phyloP scores from a whole-genome alignment of 2,797 vertebrate species.

The Prionace glauca region DNA sequence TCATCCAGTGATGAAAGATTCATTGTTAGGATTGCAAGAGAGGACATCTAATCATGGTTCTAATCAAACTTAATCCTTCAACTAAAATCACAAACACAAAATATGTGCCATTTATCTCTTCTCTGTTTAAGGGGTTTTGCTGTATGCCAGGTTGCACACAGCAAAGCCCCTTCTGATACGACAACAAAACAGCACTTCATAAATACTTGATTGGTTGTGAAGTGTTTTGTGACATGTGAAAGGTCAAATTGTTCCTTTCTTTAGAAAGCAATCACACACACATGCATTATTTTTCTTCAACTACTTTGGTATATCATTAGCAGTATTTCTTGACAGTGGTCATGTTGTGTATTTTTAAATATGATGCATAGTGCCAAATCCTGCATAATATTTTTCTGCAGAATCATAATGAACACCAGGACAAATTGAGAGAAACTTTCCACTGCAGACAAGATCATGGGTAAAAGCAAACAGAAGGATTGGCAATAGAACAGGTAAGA shows the following conservation, averaged over 20 bases:
- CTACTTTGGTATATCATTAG: neutral
- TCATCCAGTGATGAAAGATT: neutral
- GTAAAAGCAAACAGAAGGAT: neutral
- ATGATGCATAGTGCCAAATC: neutral
- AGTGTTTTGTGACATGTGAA: neutral
- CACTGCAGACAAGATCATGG: neutral
- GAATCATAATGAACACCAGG: neutral
- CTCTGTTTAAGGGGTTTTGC: too few species aligned
- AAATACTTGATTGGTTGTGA: neutral
- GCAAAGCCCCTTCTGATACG: neutral
- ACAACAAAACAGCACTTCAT: neutral
- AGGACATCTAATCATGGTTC: neutral
- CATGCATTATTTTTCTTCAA: neutral
- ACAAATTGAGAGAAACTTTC: neutral
- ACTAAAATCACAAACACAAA: neutral
- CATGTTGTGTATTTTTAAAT: neutral
- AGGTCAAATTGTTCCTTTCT: neutral
- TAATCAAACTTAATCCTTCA: neutral
- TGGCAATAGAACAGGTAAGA: neutral
- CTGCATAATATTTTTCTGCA: neutral
- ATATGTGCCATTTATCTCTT: neutral
- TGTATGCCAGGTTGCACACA: too few species aligned
- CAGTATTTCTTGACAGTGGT: neutral
- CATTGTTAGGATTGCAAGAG: neutral
- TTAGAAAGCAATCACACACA: neutral